Percentiles rank a stretch among this genome's conserved stretches.
Conservation (phyloP, 1,140 invertebrate genomes). For the Drosophila littoralis region DNA sequence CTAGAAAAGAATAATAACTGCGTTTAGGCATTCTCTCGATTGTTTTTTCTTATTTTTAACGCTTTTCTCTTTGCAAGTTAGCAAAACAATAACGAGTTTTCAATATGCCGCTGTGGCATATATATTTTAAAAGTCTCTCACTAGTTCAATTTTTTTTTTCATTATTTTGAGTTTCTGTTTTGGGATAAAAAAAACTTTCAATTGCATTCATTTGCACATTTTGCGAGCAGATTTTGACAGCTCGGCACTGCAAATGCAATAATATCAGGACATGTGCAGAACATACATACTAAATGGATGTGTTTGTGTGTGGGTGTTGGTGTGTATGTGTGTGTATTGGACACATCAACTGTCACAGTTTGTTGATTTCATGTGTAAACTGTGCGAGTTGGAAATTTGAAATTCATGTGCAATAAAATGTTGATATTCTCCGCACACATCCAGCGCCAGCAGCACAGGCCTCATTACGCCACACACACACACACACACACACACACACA, state of each 20-base stretch:
- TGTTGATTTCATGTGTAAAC: slow-evolving; percentile 37
- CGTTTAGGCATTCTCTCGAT: neutral
- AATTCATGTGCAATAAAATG: slow-evolving; percentile 63
- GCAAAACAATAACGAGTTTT: neutral
- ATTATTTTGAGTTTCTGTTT: neutral
- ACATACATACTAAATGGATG: neutral
- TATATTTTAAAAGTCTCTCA: neutral
- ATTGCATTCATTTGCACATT: slow-evolving; percentile 47
- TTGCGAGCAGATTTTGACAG: slow-evolving; percentile 32
- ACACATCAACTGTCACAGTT: slow-evolving; percentile 42
- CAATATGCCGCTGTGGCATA: no score
- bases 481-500: slow-evolving; percentile 5
- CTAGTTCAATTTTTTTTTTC: neutral
- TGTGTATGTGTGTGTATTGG: slow-evolving; percentile 4
- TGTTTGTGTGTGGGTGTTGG: slow-evolving; percentile 11
- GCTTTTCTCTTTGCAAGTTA: neutral
- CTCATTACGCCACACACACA: slow-evolving; percentile 46
- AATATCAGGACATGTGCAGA: slow-evolving; percentile 36
- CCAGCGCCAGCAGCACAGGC: slow-evolving; percentile 5
- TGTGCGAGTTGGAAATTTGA: slow-evolving; percentile 33
- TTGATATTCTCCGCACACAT: slow-evolving; percentile 37
- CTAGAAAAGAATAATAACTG: neutral
- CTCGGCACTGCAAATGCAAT: slow-evolving; percentile 31
- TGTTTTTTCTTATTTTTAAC: neutral
- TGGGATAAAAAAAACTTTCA: slow-evolving; percentile 16